A percentile compares a stretch with the other conserved stretches of the same genome.
These are phyloP conservation scores for Monomorium pharaonis DNA, from an alignment of 1,140 invertebrate genomes.

Conservation along the genomic window DNA sequence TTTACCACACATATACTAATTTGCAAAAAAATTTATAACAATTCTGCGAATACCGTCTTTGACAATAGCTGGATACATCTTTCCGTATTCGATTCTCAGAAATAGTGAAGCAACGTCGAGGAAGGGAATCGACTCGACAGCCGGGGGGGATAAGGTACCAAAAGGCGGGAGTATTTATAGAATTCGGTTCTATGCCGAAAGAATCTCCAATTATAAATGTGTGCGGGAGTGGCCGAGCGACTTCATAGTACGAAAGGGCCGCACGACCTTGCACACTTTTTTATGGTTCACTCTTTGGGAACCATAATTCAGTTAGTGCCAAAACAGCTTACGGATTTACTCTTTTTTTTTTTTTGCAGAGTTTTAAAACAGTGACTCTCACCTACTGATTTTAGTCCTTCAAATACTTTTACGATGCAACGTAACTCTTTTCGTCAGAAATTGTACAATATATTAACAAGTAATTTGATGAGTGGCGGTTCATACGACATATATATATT, in stretches of 20 bases:
- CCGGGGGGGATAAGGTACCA: background rate
- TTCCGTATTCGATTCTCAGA: background rate
- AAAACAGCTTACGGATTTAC: constrained; percentile 37
- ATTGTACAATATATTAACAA: no score
- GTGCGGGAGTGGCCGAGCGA: constrained; percentile 42
- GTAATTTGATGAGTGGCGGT: no score
- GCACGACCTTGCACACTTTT: constrained; percentile 75
- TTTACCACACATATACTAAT: background rate
- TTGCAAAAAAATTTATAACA: background rate
- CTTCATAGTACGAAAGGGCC: constrained; percentile 58
- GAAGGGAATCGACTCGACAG: background rate
- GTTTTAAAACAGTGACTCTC: constrained; percentile 72
- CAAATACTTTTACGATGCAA: background rate
- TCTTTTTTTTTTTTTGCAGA: constrained; percentile 63
- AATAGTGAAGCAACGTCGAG: background rate
- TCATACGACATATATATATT: no score
- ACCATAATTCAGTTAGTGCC: constrained; percentile 74
- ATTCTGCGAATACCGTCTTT: background rate
- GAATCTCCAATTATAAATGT: constrained; percentile 59
- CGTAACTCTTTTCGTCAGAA: background rate
- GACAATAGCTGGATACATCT: background rate
- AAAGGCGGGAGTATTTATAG: constrained; percentile 40
- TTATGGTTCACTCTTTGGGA: constrained; percentile 70
- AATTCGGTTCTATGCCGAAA: constrained; percentile 41
- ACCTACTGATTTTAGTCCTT: background rate